Evolutionary conservation across 64 coral and sea anemone species (phyloP).

Genomic region (Orbicella faveolata): DNA sequence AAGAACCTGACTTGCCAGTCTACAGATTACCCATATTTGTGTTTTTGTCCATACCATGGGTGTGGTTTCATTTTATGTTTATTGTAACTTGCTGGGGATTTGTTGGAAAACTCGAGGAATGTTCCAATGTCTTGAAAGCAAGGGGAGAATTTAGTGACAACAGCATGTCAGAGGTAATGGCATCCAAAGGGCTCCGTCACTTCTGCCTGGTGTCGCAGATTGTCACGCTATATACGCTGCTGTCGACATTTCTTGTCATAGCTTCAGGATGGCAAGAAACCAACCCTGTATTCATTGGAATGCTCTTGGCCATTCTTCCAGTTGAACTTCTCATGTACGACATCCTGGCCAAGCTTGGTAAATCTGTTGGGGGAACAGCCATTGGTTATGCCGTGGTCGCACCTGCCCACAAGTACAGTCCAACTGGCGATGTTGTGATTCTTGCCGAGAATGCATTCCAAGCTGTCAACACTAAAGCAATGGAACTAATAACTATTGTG

Average conservation of each 20-base stretch:
- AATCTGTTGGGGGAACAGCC: conserved; percentile 93
- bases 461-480: conserved; percentile 69
- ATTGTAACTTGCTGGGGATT: conserved; percentile 91
- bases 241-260: conserved; percentile 62
- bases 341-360: conserved; percentile 89
- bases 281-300: conserved; percentile 77
- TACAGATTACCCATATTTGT: conserved; percentile 81
- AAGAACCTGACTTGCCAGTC: conserved; percentile 53
- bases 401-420: conserved; percentile 84
- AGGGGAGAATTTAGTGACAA: conserved; percentile 80
- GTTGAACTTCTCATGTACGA: conserved; percentile 85
- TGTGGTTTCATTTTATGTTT: conserved; percentile 91
- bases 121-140: conserved; percentile 59
- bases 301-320: conserved; percentile 76
- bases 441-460: conserved; percentile 81
- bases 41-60: conserved; percentile 69
- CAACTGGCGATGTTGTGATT: conserved; percentile 63
- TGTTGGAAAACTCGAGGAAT: conserved; percentile 94
- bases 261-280: conserved; percentile 74
- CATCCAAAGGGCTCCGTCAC: conserved; percentile 84
- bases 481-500: conserved; percentile 79
- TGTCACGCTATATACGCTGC: conserved; percentile 76
- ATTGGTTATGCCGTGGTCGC: conserved; percentile 96
- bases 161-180: conserved; percentile 85
- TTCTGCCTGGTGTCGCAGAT: conserved; percentile 94